These are phyloP conservation scores for Neotoma lepida DNA, from an alignment of 2,113 vertebrate genomes.

Conservation along the genomic window DNA sequence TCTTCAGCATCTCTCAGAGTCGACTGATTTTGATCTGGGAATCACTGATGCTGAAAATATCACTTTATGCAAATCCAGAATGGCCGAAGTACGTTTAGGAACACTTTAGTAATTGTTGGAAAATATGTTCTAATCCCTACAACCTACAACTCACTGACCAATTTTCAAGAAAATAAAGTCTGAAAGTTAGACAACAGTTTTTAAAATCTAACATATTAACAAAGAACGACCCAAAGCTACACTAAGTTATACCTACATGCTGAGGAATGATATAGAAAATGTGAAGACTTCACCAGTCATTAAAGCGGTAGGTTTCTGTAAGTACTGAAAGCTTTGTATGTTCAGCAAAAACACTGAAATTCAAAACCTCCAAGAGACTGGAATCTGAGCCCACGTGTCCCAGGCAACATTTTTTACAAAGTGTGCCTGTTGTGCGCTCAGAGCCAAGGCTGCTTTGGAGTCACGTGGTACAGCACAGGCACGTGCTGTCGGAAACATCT, in stretches of 20 bases:
- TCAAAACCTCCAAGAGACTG: not conserved
- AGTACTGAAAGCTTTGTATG: not conserved
- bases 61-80: not conserved
- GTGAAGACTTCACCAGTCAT: not conserved
- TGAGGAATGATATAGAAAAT: not conserved
- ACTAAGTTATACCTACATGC: not conserved
- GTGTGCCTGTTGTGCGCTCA: not conserved
- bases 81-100: not conserved
- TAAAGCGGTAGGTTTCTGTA: not conserved
- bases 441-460: not conserved
- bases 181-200: not conserved
- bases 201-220: not conserved
- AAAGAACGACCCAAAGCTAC: not conserved
- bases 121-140: not conserved
- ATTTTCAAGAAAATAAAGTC: not conserved
- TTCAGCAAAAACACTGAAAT: not conserved
- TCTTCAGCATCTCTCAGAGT: not conserved
- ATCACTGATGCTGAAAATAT: not conserved
- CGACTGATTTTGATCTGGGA: not conserved
- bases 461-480: too few relatives aligned
- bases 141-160: not conserved
- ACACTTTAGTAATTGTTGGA: not conserved
- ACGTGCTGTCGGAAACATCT: not conserved
- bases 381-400: not conserved
- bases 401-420: not conserved